phyloP scores from a whole-genome alignment of 2,797 vertebrate genomes.

The Leucoraja ocellata region DNA sequence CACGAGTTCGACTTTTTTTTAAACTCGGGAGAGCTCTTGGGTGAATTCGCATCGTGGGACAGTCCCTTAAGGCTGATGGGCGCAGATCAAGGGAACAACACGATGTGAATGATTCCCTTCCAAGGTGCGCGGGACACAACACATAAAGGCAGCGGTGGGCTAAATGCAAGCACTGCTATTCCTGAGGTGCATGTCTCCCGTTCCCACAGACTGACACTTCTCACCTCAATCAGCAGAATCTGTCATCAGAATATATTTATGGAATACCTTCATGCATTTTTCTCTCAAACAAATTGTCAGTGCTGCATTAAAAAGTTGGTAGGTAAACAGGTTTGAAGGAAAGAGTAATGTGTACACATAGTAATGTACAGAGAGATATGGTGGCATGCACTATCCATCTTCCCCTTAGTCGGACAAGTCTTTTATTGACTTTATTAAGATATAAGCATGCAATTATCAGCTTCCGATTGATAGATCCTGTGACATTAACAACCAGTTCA shows the following conservation, averaged over 20 bases:
- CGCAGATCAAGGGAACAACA: neutral
- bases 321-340: slow-evolving; percentile 11
- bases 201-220: neutral
- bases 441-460: neutral
- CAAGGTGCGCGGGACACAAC: neutral
- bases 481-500: neutral
- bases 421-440: neutral
- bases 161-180: neutral
- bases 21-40: no score
- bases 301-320: neutral
- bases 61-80: neutral
- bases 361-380: neutral
- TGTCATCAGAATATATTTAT: slow-evolving; percentile 25
- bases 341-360: neutral
- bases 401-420: neutral
- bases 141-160: neutral
- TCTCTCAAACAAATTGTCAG: neutral
- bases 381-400: neutral
- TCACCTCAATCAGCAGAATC: slow-evolving; percentile 17
- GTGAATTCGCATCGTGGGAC: no score
- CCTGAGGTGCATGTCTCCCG: neutral
- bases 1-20: no score
- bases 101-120: neutral
- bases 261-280: slow-evolving; percentile 8
- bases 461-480: neutral